These are phyloP conservation scores for Venusia cambrica DNA, from an alignment of 2,888 invertebrate species.

Conservation along the genomic window DNA sequence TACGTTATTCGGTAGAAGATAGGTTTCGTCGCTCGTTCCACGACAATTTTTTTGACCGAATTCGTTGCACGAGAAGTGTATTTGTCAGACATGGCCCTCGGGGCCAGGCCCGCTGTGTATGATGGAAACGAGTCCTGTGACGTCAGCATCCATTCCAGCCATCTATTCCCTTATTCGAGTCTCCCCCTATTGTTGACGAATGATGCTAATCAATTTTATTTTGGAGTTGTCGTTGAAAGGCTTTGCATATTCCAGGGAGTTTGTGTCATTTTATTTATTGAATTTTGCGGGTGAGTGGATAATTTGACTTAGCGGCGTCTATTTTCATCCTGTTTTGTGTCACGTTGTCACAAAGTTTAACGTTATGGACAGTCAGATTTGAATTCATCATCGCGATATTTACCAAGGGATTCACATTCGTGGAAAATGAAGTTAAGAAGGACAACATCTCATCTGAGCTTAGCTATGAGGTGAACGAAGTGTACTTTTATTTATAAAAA, in stretches of 20 bases:
- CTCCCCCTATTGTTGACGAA: slow-evolving; percentile 45
- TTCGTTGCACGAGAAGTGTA: slow-evolving; percentile 68
- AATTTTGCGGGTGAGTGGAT: slow-evolving; percentile 2
- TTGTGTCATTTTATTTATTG: slow-evolving; percentile 21
- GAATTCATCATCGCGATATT: no score
- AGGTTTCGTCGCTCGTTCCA: slow-evolving; percentile 58
- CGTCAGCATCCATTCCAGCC: slow-evolving; percentile 43
- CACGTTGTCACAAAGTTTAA: slow-evolving; percentile 1
- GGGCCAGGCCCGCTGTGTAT: slow-evolving; percentile 42
- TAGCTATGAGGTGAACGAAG: no score
- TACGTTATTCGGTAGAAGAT: slow-evolving; percentile 40
- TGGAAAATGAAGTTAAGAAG: no score
- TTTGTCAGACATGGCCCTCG: slow-evolving; percentile 64
- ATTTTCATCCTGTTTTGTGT: slow-evolving; percentile 1
- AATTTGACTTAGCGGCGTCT: neutral
- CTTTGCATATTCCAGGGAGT: slow-evolving; percentile 25
- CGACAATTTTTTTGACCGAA: slow-evolving; percentile 68
- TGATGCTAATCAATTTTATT: slow-evolving; percentile 37
- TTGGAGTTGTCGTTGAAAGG: slow-evolving; percentile 28
- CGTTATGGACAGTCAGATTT: no score
- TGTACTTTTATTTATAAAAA: no score
- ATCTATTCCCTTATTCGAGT: slow-evolving; percentile 37
- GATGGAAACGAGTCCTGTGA: slow-evolving; percentile 41
- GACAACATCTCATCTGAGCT: no score
- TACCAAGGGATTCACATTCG: no score